A percentile compares a stretch with the other conserved stretches of the same genome.
These are phyloP conservation scores for Pseudoatta argentina DNA, from an alignment of 1,140 invertebrate species.

Conservation along the genomic window DNA sequence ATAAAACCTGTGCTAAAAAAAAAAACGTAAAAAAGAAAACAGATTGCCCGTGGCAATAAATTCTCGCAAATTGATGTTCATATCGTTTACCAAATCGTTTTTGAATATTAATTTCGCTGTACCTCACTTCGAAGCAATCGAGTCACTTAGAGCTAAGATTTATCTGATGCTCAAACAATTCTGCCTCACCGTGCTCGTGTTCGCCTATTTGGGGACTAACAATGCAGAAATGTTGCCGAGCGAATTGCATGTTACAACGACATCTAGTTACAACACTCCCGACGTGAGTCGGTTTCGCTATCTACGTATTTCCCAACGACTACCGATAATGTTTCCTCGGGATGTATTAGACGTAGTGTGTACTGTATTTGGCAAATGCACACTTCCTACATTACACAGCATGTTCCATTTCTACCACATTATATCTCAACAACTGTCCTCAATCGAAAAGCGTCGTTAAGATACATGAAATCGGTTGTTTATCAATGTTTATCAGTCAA, in stretches of 20 bases:
- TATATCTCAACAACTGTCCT: conserved; percentile 3
- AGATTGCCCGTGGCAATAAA: neutral
- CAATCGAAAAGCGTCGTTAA: neutral
- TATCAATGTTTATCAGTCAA: no score
- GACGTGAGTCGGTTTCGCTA: conserved; percentile 69
- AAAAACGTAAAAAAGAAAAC: neutral
- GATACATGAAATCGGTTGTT: neutral
- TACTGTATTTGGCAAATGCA: conserved; percentile 52
- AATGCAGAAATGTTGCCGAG: conserved; percentile 58
- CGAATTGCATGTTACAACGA: conserved; percentile 66
- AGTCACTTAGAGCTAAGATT: conserved; percentile 54
- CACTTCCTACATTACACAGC: conserved; percentile 36
- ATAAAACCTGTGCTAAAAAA: neutral
- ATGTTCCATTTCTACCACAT: conserved; percentile 8
- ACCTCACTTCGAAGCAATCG: neutral
- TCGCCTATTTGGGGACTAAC: conserved; percentile 48
- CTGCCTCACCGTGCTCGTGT: neutral
- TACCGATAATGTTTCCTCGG: conserved; percentile 64
- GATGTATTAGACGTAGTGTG: conserved; percentile 57
- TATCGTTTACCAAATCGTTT: neutral
- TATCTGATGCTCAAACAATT: conserved; percentile 45
- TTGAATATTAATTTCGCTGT: conserved; percentile 26
- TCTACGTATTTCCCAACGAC: conserved; percentile 66
- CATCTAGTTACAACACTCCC: conserved; percentile 67
- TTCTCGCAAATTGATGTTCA: neutral